Conservation (phyloP, 2,888 invertebrate genomes). For the Drosophila fulvimacula region DNA sequence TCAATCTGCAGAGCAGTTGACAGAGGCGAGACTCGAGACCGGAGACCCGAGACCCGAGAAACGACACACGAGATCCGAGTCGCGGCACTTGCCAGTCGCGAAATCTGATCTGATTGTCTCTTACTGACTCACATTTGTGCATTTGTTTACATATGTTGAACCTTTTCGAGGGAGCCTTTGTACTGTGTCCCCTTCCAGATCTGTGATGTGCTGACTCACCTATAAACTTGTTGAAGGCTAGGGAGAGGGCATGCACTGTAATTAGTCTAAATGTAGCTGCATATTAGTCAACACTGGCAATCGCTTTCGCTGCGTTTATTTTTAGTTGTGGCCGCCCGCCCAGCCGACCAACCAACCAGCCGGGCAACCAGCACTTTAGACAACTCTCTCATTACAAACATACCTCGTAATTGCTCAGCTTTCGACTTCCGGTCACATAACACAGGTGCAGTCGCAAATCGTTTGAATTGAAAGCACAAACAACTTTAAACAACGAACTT, state of each 20-base stretch:
- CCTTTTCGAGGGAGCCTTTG: constrained; percentile 11
- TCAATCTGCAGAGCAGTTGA: constrained; percentile 59
- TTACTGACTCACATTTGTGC: constrained; percentile 57
- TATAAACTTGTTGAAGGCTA: constrained; percentile 18
- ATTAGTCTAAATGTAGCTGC: constrained; percentile 65
- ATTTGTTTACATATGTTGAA: constrained; percentile 51
- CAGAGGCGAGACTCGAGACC: constrained; percentile 9
- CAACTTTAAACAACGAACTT: constrained; percentile 12
- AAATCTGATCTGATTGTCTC: constrained; percentile 62
- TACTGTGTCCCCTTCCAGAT: background rate
- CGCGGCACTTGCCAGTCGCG: constrained; percentile 57
- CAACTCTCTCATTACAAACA: constrained; percentile 53
- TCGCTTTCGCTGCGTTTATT: constrained; percentile 32
- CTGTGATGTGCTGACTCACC: constrained; percentile 51
- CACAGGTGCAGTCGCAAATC: constrained; percentile 54
- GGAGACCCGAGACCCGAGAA: background rate
- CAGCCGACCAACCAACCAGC: background rate
- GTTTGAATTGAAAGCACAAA: constrained; percentile 19
- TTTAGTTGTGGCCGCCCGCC: constrained; percentile 31
- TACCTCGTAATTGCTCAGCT: constrained; percentile 59
- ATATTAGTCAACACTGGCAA: constrained; percentile 63
- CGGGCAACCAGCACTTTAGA: constrained; percentile 23
- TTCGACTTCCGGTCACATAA: constrained; percentile 69
- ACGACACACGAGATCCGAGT: background rate
- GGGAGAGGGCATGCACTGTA: constrained; percentile 36